phyloP scores from a whole-genome alignment of 2,888 invertebrate genomes.

The Spodoptera littoralis region DNA sequence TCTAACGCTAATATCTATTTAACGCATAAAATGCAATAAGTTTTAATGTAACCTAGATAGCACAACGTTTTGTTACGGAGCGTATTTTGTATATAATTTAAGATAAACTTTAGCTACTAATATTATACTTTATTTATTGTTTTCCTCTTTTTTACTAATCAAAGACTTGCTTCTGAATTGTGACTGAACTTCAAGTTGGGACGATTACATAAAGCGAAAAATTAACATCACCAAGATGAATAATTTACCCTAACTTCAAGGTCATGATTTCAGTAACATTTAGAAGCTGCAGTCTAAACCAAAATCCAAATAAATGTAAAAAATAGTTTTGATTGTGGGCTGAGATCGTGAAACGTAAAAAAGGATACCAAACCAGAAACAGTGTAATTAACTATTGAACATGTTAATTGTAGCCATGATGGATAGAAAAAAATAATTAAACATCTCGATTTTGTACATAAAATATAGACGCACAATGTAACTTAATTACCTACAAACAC shows the following conservation, averaged over 20 bases:
- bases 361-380: conserved; percentile 30
- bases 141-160: conserved; percentile 26
- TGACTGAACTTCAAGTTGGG: conserved; percentile 8
- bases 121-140: conserved; percentile 28
- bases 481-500: conserved; percentile 21
- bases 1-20: conserved; percentile 38
- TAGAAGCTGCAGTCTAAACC: conserved; percentile 1
- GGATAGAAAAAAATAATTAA: not conserved
- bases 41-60: conserved; percentile 71
- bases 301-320: conserved; percentile 11
- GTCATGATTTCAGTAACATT: conserved; percentile 19
- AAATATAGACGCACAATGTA: conserved; percentile 14
- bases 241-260: not conserved
- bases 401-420: not conserved
- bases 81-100: conserved; percentile 73
- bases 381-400: too few species aligned
- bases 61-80: conserved; percentile 67
- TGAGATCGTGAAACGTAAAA: conserved; percentile 37
- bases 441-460: not conserved
- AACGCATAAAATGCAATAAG: conserved; percentile 82
- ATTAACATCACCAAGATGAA: not conserved
- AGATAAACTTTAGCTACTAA: conserved; percentile 43
- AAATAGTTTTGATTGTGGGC: conserved; percentile 27
- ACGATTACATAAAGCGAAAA: not conserved
- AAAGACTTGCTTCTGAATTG: conserved; percentile 10